Evolutionary conservation across 2,797 vertebrate genomes (phyloP).

Genomic region (Squalus acanthias): DNA sequence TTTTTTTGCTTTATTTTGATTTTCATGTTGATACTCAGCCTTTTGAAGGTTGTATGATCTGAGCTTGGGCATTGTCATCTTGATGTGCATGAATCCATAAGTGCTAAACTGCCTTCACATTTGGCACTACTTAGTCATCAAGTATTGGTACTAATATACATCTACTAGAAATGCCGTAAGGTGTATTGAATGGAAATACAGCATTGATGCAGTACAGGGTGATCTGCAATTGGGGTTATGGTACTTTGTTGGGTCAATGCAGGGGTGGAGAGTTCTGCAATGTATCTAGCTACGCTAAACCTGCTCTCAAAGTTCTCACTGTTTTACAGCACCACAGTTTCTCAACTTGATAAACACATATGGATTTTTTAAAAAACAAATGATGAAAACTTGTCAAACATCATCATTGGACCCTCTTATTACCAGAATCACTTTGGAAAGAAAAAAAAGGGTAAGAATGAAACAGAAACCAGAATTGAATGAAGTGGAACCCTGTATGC

Average conservation of each 20-base stretch:
- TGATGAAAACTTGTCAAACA: background rate
- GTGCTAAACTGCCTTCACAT: background rate
- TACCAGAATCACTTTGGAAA: background rate
- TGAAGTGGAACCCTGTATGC: too few species aligned
- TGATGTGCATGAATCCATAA: background rate
- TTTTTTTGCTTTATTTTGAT: background rate
- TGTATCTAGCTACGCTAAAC: background rate
- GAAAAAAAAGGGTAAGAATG: background rate
- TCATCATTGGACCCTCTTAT: background rate
- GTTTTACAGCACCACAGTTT: background rate
- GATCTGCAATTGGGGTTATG: background rate
- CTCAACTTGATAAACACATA: background rate
- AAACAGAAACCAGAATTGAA: background rate
- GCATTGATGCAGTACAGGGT: background rate
- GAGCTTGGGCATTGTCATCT: background rate
- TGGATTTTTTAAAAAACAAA: background rate
- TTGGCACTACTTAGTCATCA: background rate
- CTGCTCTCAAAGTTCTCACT: background rate
- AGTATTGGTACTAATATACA: background rate
- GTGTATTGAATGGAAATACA: background rate
- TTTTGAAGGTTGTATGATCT: background rate
- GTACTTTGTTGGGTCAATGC: background rate
- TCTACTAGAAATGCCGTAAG: background rate
- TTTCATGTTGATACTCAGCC: background rate
- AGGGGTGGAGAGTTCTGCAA: background rate